Base-by-base conservation (phyloP, 2,113 vertebrate genomes). In the Scortum barcoo region DNA sequence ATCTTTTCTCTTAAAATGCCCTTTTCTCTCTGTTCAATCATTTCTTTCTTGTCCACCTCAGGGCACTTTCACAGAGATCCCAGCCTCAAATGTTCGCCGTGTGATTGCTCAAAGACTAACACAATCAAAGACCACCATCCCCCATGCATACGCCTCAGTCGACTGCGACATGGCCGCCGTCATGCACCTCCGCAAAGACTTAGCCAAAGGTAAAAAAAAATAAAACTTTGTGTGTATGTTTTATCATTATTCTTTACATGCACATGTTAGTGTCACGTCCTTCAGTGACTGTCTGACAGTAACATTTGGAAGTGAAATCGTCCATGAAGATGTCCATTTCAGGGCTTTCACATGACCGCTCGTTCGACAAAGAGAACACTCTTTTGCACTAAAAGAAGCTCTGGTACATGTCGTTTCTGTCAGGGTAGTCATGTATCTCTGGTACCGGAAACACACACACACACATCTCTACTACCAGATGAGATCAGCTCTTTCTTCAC, bases 101-200 rank as follows among this genome's bases (percentile, higher is more conserved):
- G 96, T 98, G 81, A 99, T 99, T 80, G 98, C 98, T 83, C 97
- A 98, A 91, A 96, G 97, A 80, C 92, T 99, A 83, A 98, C 96
- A 3, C 96, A 98, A 72, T 99, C 98, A 33, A 99, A 99, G 94
- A 96, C 94, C 75, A 98, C 96, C 61, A 95, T 99, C 88, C 98
- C 98, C 86, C 98, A 99, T 38, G 94, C 97, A 0, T 99, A 99
- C 56, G 97, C 97, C 78, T 95, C 95, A 30, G 92, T 97, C 11
- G 95, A 98, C 93, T 99, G 98, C 92, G 95, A 97, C 82, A 92
- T 99, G 83, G 96, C 95, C 65, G 96, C 97, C 3, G 90, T 99
- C 91, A 93, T 97, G 92, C 93, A 95, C 85, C 93, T 97, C 73
- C 96, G 97, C 81, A 94, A 96, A 88, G 91, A 96, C 60, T 78